These are phyloP conservation scores for Drosophila imparisetae DNA, from an alignment of 2,888 invertebrate species.

Conservation along the genomic window DNA sequence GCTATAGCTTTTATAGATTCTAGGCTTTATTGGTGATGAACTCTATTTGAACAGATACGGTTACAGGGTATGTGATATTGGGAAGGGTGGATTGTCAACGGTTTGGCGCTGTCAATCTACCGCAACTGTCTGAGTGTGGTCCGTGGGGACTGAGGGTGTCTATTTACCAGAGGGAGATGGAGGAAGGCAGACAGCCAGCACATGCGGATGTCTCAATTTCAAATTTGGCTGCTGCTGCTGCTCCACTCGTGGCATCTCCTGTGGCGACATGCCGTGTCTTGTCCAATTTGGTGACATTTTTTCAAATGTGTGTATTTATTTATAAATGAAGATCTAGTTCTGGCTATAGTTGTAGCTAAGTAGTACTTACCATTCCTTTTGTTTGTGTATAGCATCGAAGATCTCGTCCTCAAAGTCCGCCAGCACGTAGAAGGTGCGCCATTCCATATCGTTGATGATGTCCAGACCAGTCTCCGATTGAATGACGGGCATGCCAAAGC, in stretches of 20 bases:
- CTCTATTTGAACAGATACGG: background rate
- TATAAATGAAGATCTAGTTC: conserved; percentile 10
- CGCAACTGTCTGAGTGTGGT: background rate
- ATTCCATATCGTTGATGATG: conserved; percentile 86
- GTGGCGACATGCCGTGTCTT: conserved; percentile 45
- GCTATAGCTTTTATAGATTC: background rate
- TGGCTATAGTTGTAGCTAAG: background rate
- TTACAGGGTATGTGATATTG: conserved; percentile 11
- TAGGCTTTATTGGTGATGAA: background rate
- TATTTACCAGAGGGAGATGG: background rate
- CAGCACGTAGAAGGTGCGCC: conserved; percentile 89
- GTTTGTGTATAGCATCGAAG: conserved; percentile 88
- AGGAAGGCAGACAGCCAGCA: conserved; percentile 5
- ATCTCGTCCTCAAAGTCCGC: conserved; percentile 89
- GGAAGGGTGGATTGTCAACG: conserved; percentile 20
- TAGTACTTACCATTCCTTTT: conserved; percentile 86
- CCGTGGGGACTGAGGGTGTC: background rate
- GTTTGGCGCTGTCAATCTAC: conserved; percentile 67
- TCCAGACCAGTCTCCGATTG: conserved; percentile 88
- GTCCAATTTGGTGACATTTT: conserved; percentile 47
- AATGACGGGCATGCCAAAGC: conserved; percentile 88
- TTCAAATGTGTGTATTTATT: conserved; percentile 20
- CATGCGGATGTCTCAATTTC: conserved; percentile 73
- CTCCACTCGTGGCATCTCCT: conserved; percentile 49
- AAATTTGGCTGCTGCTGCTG: conserved; percentile 58